Percentiles rank a stretch among this genome's conserved stretches.
These are phyloP conservation scores for Ennomos quercinarius DNA, from an alignment of 2,888 invertebrate species.

Conservation along the genomic window DNA sequence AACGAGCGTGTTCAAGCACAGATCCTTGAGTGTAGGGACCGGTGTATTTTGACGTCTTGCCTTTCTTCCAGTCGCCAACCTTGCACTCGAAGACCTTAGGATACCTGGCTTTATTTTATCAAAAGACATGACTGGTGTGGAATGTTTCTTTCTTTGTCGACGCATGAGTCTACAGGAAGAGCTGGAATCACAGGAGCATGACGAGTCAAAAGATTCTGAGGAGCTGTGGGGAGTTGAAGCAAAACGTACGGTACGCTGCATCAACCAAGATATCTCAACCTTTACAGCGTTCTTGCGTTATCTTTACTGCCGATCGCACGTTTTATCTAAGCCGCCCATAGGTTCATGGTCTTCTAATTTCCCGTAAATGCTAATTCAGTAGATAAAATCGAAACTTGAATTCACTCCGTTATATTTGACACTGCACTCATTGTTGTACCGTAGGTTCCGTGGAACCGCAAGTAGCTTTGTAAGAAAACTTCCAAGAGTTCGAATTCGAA, in stretches of 20 bases:
- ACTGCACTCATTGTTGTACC: constrained; percentile 34
- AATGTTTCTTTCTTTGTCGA: constrained; percentile 49
- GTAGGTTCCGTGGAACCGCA: constrained; percentile 34
- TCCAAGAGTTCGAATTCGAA: too few species aligned
- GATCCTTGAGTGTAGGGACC: constrained; percentile 76
- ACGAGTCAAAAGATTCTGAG: constrained; percentile 40
- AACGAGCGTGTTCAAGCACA: constrained; percentile 85
- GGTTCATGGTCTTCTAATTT: constrained; percentile 25
- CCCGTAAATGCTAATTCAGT: constrained; percentile 8
- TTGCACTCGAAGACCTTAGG: constrained; percentile 40
- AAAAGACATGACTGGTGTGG: constrained; percentile 27
- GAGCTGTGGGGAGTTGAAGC: constrained; percentile 70
- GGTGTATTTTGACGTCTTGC: constrained; percentile 65
- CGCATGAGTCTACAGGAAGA: constrained; percentile 43
- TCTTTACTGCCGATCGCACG: constrained; percentile 29
- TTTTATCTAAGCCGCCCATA: constrained; percentile 33
- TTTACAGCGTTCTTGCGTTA: constrained; percentile 33
- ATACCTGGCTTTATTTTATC: constrained; percentile 34
- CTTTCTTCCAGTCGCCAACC: constrained; percentile 44
- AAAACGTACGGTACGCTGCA: constrained; percentile 68
- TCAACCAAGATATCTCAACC: constrained; percentile 42
- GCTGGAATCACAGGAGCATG: constrained; percentile 38
- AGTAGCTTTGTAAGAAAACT: constrained; percentile 32
- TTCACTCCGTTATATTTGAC: constrained; percentile 39
- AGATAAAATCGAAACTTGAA: constrained; percentile 17